Conservation (phyloP, 2,113 vertebrate genomes). For the Osmerus mordax region DNA sequence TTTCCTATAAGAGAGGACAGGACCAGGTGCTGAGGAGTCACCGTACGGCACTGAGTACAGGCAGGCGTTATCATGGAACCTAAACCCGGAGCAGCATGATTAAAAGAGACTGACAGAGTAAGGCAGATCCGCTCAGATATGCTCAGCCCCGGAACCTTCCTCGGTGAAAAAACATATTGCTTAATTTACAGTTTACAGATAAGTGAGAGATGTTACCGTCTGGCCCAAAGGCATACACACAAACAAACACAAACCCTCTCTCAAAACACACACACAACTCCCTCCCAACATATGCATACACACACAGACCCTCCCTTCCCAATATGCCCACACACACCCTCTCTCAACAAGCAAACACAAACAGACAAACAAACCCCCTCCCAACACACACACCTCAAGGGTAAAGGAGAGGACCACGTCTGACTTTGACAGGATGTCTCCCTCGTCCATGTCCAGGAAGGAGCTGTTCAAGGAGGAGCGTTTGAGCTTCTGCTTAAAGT, state of each 20-base stretch:
- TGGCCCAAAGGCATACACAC: neutral
- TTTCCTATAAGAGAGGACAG: too few species aligned
- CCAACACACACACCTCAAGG: slow-evolving; percentile 79
- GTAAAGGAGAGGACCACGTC: slow-evolving; percentile 92
- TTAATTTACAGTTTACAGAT: neutral
- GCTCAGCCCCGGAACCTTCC: too few species aligned
- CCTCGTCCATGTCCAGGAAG: slow-evolving; percentile 93
- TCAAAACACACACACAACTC: neutral
- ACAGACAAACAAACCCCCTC: neutral
- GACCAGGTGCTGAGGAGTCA: too few species aligned
- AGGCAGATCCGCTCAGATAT: too few species aligned
- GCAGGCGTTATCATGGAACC: too few species aligned
- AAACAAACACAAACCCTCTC: slow-evolving; percentile 61
- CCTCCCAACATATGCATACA: neutral
- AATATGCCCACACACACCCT: slow-evolving; percentile 12
- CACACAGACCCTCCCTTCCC: neutral
- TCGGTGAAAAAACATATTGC: neutral
- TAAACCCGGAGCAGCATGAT: too few species aligned
- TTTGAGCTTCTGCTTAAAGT: slow-evolving; percentile 95
- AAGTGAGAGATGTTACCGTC: neutral
- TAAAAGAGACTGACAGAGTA: too few species aligned
- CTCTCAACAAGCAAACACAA: neutral
- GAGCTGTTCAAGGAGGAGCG: slow-evolving; percentile 86
- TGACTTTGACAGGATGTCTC: slow-evolving; percentile 89
- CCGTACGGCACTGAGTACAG: too few species aligned